Evolutionary conservation across 2,113 vertebrate species (phyloP), one percentile per base, ranked within the genome.

Genomic region (Tragelaphus scriptus): DNA sequence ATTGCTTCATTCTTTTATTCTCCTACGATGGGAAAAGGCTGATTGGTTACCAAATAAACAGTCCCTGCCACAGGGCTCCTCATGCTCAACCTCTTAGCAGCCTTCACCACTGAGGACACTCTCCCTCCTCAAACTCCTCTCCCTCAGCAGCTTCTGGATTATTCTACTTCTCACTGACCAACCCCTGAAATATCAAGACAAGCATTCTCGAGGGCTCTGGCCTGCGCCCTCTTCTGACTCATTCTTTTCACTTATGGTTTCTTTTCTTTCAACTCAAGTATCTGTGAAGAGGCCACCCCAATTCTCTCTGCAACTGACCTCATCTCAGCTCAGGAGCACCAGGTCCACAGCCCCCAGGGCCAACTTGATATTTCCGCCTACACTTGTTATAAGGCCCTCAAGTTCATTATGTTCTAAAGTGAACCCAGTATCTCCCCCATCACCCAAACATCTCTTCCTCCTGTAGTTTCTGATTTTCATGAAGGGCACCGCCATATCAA

Each of bases 1-100:
- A 99, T 97, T 99, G 99, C 91, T 99, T 99, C 99, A 99, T 99
- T 98, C 99, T 99, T 98, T 99, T 99, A 92, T 99, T 99, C 98
- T 99, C 99, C 99, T 99, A 97, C 0, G 7, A 91, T 28, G 40
- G 23, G 19, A 90, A 95, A 94, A 96, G 51, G 90, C 13, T 81
- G 51, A 14, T 75, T 40, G 32, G 92, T 95, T 92, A 63, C 71
- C 25, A 85, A 75, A 65, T 44, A 88, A 32, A 75, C 28, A 6
- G 21, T 63, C 7, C 5, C 23, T 61, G 44, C 84, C 71, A n/a
- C 84, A 14, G n/a, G 56, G 61, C 3, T 88, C 36, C 36, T 90
- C 36, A 47, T 59, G 17, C 25, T 61, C 15, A 32, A 40, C 40
- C 12, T 94, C 30, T 5, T 15, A 26, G 16, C 21, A 53, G n/a